Percentiles rank a stretch among this genome's conserved stretches.
phyloP scores from a whole-genome alignment of 1,140 invertebrate species.

The Saccostrea glomerata region DNA sequence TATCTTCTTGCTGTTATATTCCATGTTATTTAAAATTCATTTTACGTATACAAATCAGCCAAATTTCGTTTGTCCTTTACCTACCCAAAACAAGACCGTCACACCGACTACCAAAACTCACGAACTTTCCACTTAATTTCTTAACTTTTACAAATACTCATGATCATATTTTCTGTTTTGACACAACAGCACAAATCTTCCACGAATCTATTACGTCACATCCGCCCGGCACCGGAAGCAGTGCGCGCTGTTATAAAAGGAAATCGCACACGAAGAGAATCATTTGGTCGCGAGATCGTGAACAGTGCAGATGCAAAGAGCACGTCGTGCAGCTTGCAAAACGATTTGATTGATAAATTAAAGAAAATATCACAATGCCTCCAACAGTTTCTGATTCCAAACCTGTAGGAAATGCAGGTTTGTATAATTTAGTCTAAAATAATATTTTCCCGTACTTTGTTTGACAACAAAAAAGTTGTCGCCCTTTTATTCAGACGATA shows the following conservation, averaged over 20 bases:
- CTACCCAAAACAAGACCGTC: conserved; percentile 18
- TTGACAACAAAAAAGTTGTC: conserved; percentile 35
- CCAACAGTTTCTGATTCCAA: conserved; percentile 29
- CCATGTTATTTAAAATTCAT: too few species aligned
- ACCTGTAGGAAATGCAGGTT: conserved; percentile 30
- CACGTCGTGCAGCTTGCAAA: neutral
- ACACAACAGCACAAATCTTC: conserved; percentile 36
- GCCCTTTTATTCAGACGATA: neutral
- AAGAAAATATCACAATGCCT: conserved; percentile 45
- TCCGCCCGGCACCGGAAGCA: conserved; percentile 30
- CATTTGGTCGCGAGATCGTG: conserved; percentile 57
- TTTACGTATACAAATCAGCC: neutral
- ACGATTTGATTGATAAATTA: neutral
- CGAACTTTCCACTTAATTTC: neutral
- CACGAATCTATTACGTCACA: conserved; percentile 56
- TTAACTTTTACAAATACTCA: neutral
- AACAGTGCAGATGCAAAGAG: conserved; percentile 44
- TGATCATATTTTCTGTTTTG: neutral
- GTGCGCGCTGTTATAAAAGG: conserved; percentile 2
- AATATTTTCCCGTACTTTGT: neutral
- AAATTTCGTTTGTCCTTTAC: conserved; percentile 13
- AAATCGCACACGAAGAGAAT: conserved; percentile 36
- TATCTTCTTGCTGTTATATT: too few species aligned
- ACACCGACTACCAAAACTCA: neutral
- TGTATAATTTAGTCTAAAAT: conserved; percentile 25